Evolutionary conservation across 1,140 invertebrate genomes (phyloP).

Genomic region (Pararge aegeria): DNA sequence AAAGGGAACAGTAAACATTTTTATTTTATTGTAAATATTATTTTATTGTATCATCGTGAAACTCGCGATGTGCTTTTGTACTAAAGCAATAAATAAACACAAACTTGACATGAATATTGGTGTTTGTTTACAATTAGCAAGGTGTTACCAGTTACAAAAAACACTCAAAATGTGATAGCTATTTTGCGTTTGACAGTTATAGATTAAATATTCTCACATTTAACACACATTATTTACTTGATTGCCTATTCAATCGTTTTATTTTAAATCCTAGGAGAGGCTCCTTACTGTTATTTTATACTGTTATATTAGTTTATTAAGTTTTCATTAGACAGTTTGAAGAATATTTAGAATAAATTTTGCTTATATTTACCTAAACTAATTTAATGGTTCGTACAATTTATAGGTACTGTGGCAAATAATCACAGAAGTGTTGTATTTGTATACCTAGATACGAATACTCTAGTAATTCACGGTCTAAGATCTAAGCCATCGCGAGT

Average conservation of each 20-base stretch:
- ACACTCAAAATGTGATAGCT: neutral
- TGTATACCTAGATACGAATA: neutral
- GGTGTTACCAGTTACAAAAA: neutral
- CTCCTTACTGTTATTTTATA: too few species aligned
- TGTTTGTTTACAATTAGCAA: neutral
- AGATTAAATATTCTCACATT: neutral
- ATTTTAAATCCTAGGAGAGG: too few species aligned
- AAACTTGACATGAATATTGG: neutral
- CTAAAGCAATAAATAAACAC: neutral
- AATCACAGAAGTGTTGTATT: neutral
- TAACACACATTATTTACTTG: neutral
- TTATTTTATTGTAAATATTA: conserved; percentile 73
- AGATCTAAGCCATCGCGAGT: conserved; percentile 21
- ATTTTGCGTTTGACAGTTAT: neutral
- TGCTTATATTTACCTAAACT: neutral
- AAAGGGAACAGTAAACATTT: conserved; percentile 74
- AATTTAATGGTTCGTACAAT: neutral
- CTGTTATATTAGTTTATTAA: too few species aligned
- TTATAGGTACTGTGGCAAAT: neutral
- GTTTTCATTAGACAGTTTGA: neutral
- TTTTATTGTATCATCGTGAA: conserved; percentile 70
- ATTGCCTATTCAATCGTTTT: neutral
- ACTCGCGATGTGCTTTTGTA: conserved; percentile 52
- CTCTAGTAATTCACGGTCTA: neutral
- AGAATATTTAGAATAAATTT: neutral